Percentiles rank a stretch among this genome's conserved stretches.
phyloP scores from a whole-genome alignment of 2,888 invertebrate genomes.

The Eupithecia subumbrata region DNA sequence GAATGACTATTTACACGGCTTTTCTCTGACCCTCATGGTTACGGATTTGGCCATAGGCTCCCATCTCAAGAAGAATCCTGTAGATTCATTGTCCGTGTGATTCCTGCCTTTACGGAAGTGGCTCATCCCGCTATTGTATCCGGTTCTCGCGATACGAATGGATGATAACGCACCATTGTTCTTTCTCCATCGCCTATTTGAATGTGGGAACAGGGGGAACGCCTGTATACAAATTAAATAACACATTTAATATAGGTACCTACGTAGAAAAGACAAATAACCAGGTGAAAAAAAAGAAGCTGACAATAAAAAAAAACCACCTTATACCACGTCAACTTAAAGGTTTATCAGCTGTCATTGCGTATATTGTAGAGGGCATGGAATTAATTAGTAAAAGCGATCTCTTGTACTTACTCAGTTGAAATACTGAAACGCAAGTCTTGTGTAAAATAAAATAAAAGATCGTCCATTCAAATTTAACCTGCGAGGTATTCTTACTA shows the following conservation, averaged over 20 bases:
- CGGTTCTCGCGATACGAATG: slow-evolving; percentile 67
- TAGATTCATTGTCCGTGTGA: neutral
- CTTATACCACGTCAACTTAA: too few species aligned
- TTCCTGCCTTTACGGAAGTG: slow-evolving; percentile 52
- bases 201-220: slow-evolving; percentile 51
- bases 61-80: neutral
- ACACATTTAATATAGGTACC: neutral
- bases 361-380: too few species aligned
- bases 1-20: neutral
- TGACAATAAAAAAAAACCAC: too few species aligned
- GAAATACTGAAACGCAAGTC: too few species aligned
- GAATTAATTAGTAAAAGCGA: too few species aligned
- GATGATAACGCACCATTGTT: slow-evolving; percentile 66
- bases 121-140: slow-evolving; percentile 53
- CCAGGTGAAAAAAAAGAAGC: neutral
- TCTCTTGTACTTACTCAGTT: too few species aligned
- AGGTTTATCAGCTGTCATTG: too few species aligned
- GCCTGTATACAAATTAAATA: neutral
- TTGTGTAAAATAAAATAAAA: too few species aligned
- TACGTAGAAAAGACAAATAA: neutral
- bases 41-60: neutral
- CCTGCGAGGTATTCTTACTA: too few species aligned
- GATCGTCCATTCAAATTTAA: too few species aligned
- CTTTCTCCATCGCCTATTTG: slow-evolving; percentile 54
- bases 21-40: neutral